phyloP scores from a whole-genome alignment of 2,797 vertebrate species.

The Gymnothorax javanicus region DNA sequence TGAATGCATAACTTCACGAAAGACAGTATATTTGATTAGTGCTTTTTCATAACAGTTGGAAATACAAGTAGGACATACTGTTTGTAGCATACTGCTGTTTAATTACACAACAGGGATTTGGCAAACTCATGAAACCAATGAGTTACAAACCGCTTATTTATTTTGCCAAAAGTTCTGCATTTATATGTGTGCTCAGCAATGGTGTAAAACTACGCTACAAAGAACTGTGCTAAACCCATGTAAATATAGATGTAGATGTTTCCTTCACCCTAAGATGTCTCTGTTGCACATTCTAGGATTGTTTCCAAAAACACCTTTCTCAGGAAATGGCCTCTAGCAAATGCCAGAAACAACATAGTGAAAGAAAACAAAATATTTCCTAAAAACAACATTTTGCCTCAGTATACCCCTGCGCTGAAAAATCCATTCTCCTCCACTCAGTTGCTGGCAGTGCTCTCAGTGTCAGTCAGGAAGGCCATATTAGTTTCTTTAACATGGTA shows the following conservation, averaged over 20 bases:
- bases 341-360: background rate
- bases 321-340: background rate
- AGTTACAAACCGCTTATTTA: no score
- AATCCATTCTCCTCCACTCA: background rate
- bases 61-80: background rate
- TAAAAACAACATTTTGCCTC: background rate
- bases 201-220: background rate
- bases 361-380: background rate
- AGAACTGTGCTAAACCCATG: no score
- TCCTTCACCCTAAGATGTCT: no score
- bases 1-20: background rate
- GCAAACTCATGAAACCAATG: no score
- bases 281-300: background rate
- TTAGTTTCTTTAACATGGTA: background rate
- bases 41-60: conserved; percentile 1
- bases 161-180: background rate
- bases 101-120: no score
- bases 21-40: conserved; percentile 6
- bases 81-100: background rate
- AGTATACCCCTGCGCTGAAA: background rate
- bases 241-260: no score
- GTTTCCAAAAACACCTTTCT: background rate
- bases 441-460: background rate
- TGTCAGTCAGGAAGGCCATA: background rate
- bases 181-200: background rate